phyloP scores from a whole-genome alignment of 2,888 invertebrate genomes.

The Carpatolechia fugitivella region DNA sequence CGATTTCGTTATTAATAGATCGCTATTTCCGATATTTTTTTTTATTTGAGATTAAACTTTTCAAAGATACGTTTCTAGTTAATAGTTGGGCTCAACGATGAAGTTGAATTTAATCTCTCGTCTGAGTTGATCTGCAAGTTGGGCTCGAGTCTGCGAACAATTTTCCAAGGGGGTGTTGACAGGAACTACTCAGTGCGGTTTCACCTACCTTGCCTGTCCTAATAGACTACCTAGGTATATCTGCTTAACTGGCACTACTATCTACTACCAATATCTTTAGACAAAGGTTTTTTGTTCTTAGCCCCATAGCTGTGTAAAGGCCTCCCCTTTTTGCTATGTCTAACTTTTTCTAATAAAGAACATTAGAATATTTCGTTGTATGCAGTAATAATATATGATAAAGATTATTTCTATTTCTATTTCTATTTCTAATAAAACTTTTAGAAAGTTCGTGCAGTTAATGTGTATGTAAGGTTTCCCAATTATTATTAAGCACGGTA shows the following conservation, averaged over 20 bases:
- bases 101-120: conserved; percentile 50
- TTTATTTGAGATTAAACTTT: not conserved
- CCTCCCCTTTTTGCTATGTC: too few relatives aligned
- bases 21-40: not conserved
- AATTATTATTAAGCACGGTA: not conserved
- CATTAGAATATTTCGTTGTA: too few relatives aligned
- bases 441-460: too few relatives aligned
- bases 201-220: not conserved
- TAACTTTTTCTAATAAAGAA: too few relatives aligned
- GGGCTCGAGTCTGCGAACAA: conserved; percentile 48
- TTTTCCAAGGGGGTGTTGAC: conserved; percentile 51
- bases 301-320: too few relatives aligned
- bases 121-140: conserved; percentile 44
- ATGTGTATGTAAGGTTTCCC: not conserved
- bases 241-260: too few relatives aligned
- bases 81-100: conserved; percentile 14
- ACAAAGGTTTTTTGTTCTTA: too few relatives aligned
- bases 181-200: conserved; percentile 30
- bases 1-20: not conserved
- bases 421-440: too few relatives aligned
- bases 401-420: too few relatives aligned
- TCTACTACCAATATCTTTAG: too few relatives aligned
- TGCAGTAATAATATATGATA: too few relatives aligned
- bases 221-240: too few relatives aligned
- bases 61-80: not conserved